Conservation (phyloP, 2,888 invertebrate genomes). For the Thyatira batis region DNA sequence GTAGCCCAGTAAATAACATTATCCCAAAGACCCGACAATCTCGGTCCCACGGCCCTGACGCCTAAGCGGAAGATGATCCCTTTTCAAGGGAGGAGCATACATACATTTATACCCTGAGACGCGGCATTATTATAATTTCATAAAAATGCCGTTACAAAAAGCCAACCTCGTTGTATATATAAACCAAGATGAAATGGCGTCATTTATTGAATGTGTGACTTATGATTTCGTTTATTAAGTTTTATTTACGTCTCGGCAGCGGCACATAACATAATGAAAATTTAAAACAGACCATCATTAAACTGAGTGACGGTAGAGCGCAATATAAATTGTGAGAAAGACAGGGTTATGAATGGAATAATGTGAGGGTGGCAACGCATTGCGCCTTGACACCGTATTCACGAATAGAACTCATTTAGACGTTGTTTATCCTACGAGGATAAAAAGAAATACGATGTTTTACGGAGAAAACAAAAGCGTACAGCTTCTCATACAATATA, state of each 20-base stretch:
- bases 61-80: conserved; percentile 42
- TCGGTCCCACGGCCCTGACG: conserved; percentile 24
- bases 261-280: conserved; percentile 30
- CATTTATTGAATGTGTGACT: conserved; percentile 35
- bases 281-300: conserved; percentile 45
- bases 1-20: conserved; percentile 40
- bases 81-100: conserved; percentile 23
- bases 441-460: conserved; percentile 38
- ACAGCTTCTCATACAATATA: not conserved
- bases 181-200: conserved; percentile 27
- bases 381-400: conserved; percentile 20
- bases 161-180: conserved; percentile 28
- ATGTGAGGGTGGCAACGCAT: conserved; percentile 34
- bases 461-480: conserved; percentile 20
- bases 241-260: conserved; percentile 16
- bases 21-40: conserved; percentile 28
- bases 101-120: conserved; percentile 9
- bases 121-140: conserved; percentile 37
- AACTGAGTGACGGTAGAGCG: conserved; percentile 37
- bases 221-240: conserved; percentile 39
- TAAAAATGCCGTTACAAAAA: conserved; percentile 29
- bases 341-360: conserved; percentile 41
- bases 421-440: conserved; percentile 42
- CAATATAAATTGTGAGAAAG: conserved; percentile 47
- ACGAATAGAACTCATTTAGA: conserved; percentile 39